phyloP scores from a whole-genome alignment of 2,797 vertebrate species.

The Leptatherina wallacei region DNA sequence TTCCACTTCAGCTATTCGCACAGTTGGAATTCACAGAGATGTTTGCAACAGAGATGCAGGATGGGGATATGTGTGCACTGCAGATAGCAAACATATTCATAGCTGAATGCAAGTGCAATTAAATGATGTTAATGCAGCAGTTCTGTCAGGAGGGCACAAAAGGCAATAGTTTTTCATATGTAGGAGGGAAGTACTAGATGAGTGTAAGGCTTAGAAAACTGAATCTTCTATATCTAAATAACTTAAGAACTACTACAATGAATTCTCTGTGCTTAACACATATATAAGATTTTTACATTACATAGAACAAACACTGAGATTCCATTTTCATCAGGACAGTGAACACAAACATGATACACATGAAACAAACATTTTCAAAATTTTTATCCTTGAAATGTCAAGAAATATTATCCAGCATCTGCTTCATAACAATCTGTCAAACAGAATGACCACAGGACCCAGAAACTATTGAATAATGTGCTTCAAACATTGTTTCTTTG shows the following conservation, averaged over 20 bases:
- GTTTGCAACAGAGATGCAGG: constrained; percentile 25
- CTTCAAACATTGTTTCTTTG: constrained; percentile 5
- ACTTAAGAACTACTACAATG: constrained; percentile 29
- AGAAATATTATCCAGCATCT: constrained; percentile 59
- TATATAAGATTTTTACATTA: constrained; percentile 26
- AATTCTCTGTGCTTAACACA: constrained; percentile 45
- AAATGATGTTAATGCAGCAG: constrained; percentile 52
- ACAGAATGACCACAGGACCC: constrained; percentile 11
- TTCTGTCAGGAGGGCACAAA: constrained; percentile 44
- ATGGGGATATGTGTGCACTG: constrained; percentile 16
- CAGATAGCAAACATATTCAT: constrained; percentile 50
- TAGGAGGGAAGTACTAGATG: constrained; percentile 11
- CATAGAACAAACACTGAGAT: constrained; percentile 36
- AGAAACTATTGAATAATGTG: constrained; percentile 6
- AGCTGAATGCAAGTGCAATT: constrained; percentile 56
- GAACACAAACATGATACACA: constrained; percentile 35
- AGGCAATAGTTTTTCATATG: constrained; percentile 46
- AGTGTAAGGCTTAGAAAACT: constrained; percentile 48
- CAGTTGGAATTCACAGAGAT: constrained; percentile 35
- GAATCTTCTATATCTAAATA: constrained; percentile 24
- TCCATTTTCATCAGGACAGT: constrained; percentile 29
- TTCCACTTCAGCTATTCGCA: constrained; percentile 44
- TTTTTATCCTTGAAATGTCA: constrained; percentile 26
- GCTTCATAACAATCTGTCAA: constrained; percentile 37
- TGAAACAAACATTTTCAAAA: constrained; percentile 25